Evolutionary conservation across 2,888 invertebrate genomes (phyloP).

Genomic region (Frankliniella fusca): DNA sequence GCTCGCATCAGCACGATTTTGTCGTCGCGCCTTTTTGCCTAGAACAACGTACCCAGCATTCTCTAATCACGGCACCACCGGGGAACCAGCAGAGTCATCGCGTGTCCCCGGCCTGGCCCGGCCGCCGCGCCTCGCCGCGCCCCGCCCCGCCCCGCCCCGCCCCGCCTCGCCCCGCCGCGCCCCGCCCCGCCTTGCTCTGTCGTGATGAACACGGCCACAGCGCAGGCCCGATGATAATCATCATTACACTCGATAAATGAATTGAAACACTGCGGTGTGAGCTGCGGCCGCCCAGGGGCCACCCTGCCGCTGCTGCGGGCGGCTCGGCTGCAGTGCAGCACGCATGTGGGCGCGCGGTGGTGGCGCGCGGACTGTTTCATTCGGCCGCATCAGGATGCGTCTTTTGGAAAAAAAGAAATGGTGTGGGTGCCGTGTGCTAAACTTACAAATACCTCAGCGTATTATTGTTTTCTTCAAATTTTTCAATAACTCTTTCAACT

Average conservation of each 20-base stretch:
- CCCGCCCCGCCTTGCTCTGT: neutral
- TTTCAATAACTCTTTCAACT: too few relatives aligned
- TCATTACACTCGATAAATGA: neutral
- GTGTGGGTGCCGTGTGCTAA: neutral
- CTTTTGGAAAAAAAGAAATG: neutral
- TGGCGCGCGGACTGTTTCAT: neutral
- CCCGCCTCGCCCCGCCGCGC: too few relatives aligned
- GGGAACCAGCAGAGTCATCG: too few relatives aligned
- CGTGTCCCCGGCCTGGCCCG: too few relatives aligned
- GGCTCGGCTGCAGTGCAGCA: neutral
- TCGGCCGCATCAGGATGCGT: too few relatives aligned
- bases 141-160: neutral
- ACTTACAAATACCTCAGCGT: too few relatives aligned
- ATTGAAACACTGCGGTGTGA: neutral
- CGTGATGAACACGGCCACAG: neutral
- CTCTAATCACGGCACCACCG: too few relatives aligned
- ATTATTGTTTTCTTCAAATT: too few relatives aligned
- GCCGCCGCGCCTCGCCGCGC: too few relatives aligned
- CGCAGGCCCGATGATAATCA: neutral
- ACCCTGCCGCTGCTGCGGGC: neutral
- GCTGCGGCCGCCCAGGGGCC: neutral
- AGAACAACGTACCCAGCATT: too few relatives aligned
- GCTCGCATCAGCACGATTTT: too few relatives aligned
- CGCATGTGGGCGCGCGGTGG: neutral
- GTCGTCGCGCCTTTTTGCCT: too few relatives aligned